Evolutionary conservation across 2,797 vertebrate species (phyloP), one percentile per base, ranked within the genome.

Genomic region (Percopsis omiscomaycus): DNA sequence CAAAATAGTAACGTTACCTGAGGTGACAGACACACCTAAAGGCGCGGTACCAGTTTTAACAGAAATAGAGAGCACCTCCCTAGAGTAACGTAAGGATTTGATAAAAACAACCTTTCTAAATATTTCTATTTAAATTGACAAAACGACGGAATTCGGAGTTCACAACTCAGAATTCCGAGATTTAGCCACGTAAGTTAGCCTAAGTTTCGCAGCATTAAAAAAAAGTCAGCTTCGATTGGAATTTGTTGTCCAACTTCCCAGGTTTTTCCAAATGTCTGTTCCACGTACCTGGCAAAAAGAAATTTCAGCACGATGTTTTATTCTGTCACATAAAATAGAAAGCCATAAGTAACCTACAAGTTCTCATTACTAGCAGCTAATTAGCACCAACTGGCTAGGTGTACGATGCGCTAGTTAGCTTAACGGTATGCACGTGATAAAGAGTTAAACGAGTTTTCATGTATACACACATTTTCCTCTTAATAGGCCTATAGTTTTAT

Each of bases 1-100:
- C 8, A 57, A 42, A 4, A 5, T 13, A 59, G 16, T 56, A n/a
- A n/a, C n/a, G n/a, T n/a, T n/a, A 68, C 53, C 42, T 66, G 30
- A 32, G 32, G 60, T 44, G 48, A 51, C 1, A 51, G 62, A 71
- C 77, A 82, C 82, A 77, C 75, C 74, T 64, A 66, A 42, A 62
- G 68, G 73, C 63, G 81, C 69, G 15, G 30, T 5, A 55, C 12
- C 30, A 51, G 4, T 9, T 42, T 22, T 42, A 9, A 42, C 6
- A 37, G 9, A 32, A 32, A 2, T 4, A 3, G 12, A 5, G 13
- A 0, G 13, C 2, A 13, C 13, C 9, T 48, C 11, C 47, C 47
- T 48, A 48, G 11, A 13, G 13, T 48, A 4, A 48, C 14, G 37
- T 10, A 48, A 48, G 47, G 47, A 48, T 13, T 15, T 48, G 12